A percentile compares a stretch with the other conserved stretches of the same genome.
Conservation (phyloP, 2,113 vertebrate species). For the Apodemus speciosus region DNA sequence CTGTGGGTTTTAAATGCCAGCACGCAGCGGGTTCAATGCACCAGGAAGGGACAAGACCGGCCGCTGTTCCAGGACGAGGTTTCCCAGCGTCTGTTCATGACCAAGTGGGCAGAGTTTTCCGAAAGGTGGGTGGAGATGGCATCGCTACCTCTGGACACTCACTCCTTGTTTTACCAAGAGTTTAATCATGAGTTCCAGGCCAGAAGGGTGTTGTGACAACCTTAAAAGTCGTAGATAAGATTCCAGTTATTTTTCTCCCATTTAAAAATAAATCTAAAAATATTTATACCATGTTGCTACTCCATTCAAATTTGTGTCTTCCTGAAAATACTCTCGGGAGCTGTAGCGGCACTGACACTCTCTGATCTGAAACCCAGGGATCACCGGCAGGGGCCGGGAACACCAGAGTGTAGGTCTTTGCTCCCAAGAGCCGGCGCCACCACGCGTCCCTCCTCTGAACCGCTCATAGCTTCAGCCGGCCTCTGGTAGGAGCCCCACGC, state of each 20-base stretch:
- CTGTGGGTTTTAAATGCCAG: background rate
- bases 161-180: background rate
- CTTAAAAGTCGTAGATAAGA: background rate
- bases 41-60: background rate
- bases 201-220: background rate
- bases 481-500: background rate
- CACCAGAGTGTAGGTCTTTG: background rate
- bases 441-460: background rate
- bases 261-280: background rate
- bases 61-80: background rate
- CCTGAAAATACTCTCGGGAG: background rate
- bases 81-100: background rate
- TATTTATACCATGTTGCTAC: background rate
- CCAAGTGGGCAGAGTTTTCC: background rate
- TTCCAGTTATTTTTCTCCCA: background rate
- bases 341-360: background rate
- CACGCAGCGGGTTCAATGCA: background rate
- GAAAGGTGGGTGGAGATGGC: background rate
- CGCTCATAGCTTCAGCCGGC: background rate
- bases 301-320: background rate
- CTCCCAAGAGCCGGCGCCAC: accelerated
- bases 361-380: background rate
- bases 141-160: background rate
- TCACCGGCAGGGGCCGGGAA: accelerated
- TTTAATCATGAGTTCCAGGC: background rate